Base-by-base conservation (phyloP, 2,113 vertebrate species). In the Rhadina sibilatrix region DNA sequence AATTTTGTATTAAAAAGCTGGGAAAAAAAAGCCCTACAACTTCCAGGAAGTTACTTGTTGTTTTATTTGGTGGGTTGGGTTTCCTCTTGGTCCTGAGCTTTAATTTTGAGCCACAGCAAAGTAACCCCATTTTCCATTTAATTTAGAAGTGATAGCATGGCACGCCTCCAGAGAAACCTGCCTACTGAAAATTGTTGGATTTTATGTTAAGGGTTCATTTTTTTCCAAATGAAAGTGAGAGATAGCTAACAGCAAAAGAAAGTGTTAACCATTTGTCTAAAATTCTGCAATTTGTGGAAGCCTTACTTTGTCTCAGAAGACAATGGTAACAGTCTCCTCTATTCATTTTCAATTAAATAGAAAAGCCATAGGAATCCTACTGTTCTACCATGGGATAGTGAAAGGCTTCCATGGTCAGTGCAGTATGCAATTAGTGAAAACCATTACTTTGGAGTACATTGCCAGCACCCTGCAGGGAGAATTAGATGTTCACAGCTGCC, bases 301-400 rank as follows among this genome's bases (percentile, higher is more conserved):
- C 19, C 42, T 95, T 75, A 38, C 31, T 83, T 40, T 35, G 69
- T 77, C 33, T n/a, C 78, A 65, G 37, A 93, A 76, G 49, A 65
- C 24, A 92, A 53, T 3, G 78, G n/a, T 23, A 90, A 52, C 30
- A 28, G 9, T 54, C 33, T 37, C 60, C 83, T 46, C 46, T 53
- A 40, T 49, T 80, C 75, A 83, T 15, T 96, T 97, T 88, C 94
- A 95, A 75, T 96, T 96, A 96, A 89, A 68, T 44, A n/a, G 37
- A 70, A 95, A 93, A 79, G 35, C 83, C 3, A 6, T 19, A 68
- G 25, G 72, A 90, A 76, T 78, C 57, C 59, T 83, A 17, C 63
- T 76, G 24, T 37, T 69, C 18, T 83, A 37, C 56, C 65, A 28
- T 38, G 80, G 78, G 83, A 74, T 11, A 44, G 12, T 7, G 22